Percentiles rank a stretch among this genome's conserved stretches.
Conservation (phyloP, 2,113 vertebrate species). For the Gadus macrocephalus region DNA sequence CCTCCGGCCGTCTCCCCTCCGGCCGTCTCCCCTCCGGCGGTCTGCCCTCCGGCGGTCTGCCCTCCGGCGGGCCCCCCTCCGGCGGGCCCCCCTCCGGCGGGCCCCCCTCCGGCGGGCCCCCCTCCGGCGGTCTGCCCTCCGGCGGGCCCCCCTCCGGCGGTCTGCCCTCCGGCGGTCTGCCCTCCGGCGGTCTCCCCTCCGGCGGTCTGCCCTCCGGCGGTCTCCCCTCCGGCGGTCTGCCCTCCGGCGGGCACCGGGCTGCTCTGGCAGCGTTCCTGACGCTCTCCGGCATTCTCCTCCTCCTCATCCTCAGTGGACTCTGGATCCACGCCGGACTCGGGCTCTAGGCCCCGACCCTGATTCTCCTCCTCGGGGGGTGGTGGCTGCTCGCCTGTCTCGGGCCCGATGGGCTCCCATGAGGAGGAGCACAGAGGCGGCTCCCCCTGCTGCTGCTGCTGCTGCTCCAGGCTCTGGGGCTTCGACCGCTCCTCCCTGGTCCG, state of each 20-base stretch:
- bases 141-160: conserved; percentile 44
- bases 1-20: conserved; percentile 56
- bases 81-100: conserved; percentile 49
- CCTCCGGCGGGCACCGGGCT: conserved; percentile 59
- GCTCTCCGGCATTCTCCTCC: background rate
- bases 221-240: conserved; percentile 10
- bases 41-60: conserved; percentile 8
- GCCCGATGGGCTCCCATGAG: too few relatives aligned
- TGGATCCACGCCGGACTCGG: conserved; percentile 1
- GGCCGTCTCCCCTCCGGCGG: conserved; percentile 57
- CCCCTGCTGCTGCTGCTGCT: conserved; percentile 28
- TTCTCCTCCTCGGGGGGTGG: background rate
- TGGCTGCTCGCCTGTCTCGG: too few relatives aligned
- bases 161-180: conserved; percentile 18
- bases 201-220: conserved; percentile 57
- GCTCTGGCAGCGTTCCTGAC: background rate
- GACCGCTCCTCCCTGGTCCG: conserved; percentile 36
- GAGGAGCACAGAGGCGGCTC: conserved; percentile 11
- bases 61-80: conserved; percentile 63
- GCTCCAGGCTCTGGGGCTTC: conserved; percentile 28
- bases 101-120: conserved; percentile 57
- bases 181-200: conserved; percentile 56
- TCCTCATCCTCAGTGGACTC: background rate
- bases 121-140: conserved; percentile 31
- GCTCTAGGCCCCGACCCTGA: conserved; percentile 12